Conservation (phyloP, 2,113 vertebrate species). For the Haemorhous mexicanus region DNA sequence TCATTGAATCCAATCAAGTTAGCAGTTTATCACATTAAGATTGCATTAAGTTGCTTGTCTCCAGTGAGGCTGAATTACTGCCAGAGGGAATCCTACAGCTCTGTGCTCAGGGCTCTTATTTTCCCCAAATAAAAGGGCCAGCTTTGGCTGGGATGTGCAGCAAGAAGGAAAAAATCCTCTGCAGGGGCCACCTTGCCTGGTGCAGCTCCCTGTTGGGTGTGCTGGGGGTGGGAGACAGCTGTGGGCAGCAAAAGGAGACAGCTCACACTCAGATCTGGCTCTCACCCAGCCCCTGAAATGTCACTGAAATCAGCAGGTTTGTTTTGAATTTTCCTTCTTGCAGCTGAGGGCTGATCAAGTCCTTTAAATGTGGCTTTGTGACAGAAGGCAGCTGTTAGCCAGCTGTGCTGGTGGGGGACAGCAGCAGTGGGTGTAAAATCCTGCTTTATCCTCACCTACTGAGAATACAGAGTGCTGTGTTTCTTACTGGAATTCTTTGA, state of each 20-base stretch:
- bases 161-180: background rate
- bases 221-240: background rate
- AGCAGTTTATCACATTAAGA: conserved; percentile 67
- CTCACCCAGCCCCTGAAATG: background rate
- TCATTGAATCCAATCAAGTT: conserved; percentile 74
- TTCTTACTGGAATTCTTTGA: background rate
- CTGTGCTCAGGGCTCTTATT: background rate
- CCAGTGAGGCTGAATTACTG: conserved; percentile 53
- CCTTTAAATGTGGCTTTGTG: background rate
- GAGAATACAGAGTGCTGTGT: background rate
- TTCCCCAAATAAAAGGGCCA: background rate
- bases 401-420: background rate
- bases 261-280: background rate
- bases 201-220: rapidly evolving
- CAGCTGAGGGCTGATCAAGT: background rate
- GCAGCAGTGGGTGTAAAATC: background rate
- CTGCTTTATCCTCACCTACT: background rate
- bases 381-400: background rate
- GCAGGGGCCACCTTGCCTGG: background rate
- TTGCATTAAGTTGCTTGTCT: conserved; percentile 64
- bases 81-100: conserved; percentile 4
- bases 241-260: background rate
- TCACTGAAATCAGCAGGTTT: background rate
- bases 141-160: background rate
- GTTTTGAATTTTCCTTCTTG: background rate